Percentiles rank a stretch among this genome's conserved stretches.
These are phyloP conservation scores for Rhizomys pruinosus DNA, from an alignment of 2,113 vertebrate genomes.

Conservation along the genomic window DNA sequence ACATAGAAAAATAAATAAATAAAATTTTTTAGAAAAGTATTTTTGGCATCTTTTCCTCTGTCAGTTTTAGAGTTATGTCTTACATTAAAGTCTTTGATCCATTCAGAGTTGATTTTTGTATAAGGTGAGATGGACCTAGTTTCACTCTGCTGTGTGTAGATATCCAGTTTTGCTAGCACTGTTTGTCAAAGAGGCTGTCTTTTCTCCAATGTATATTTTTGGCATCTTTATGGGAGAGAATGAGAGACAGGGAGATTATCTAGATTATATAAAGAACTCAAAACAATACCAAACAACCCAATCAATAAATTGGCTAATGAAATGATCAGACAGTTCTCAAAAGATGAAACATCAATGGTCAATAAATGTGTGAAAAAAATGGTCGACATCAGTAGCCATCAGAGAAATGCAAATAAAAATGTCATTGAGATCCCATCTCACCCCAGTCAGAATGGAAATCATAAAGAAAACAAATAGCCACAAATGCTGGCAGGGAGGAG, in stretches of 20 bases:
- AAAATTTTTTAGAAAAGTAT: too few relatives aligned
- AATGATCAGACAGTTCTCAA: background rate
- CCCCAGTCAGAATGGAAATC: background rate
- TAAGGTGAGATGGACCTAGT: background rate
- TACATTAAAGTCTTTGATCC: background rate
- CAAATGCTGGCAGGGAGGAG: background rate
- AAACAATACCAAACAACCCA: background rate
- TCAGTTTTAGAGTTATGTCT: background rate
- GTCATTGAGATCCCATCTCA: background rate
- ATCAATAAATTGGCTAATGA: background rate
- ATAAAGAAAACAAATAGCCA: background rate
- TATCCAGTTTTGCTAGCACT: background rate
- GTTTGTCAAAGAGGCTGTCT: background rate
- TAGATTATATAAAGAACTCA: background rate
- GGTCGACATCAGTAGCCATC: background rate
- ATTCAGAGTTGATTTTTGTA: background rate
- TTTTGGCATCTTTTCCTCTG: background rate
- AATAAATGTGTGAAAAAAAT: background rate
- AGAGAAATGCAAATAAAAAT: background rate
- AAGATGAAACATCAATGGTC: background rate
- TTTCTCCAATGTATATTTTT: background rate
- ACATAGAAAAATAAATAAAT: too few relatives aligned
- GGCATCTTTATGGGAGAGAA: too few relatives aligned
- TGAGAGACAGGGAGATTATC: too few relatives aligned
- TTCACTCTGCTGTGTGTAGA: background rate